Conservation (phyloP, 2,888 invertebrate species). For the Chydorus sphaericus region DNA sequence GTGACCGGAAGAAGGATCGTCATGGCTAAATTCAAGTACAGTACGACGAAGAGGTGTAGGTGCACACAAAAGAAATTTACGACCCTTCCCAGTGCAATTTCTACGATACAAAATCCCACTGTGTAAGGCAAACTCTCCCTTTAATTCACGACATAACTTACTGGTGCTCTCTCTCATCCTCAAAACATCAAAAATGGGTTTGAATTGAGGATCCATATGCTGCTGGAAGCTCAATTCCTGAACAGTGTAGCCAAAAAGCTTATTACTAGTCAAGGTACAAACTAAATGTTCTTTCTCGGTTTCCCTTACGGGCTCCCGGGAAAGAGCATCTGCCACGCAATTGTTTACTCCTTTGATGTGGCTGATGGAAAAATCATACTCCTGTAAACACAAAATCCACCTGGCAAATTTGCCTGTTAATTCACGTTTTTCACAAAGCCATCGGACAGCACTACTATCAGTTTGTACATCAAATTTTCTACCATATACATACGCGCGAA, state of each 20-base stretch:
- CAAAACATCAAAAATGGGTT: no score
- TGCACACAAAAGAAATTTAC: neutral
- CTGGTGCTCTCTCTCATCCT: no score
- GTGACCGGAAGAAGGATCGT: slow-evolving; percentile 1
- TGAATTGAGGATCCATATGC: no score
- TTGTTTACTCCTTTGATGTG: neutral
- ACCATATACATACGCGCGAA: slow-evolving; percentile 19
- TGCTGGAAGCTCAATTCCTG: no score
- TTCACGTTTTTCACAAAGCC: neutral
- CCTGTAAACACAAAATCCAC: slow-evolving; percentile 2
- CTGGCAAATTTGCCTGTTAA: neutral
- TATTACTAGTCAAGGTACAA: no score
- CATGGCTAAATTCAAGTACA: neutral
- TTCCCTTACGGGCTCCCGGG: neutral
- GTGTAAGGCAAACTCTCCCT: no score
- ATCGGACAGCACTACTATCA: slow-evolving; percentile 18
- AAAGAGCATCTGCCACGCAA: slow-evolving; percentile 16
- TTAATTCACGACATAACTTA: no score
- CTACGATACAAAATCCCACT: neutral
- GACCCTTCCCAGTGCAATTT: neutral
- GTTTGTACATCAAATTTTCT: slow-evolving; percentile 20
- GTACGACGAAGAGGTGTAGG: neutral
- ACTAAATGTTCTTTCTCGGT: no score
- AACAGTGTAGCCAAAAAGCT: no score
- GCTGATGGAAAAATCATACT: neutral